A percentile compares a stretch with the other conserved stretches of the same genome.
Conservation (phyloP, 1,140 invertebrate genomes). For the Calephelis virginiensis region DNA sequence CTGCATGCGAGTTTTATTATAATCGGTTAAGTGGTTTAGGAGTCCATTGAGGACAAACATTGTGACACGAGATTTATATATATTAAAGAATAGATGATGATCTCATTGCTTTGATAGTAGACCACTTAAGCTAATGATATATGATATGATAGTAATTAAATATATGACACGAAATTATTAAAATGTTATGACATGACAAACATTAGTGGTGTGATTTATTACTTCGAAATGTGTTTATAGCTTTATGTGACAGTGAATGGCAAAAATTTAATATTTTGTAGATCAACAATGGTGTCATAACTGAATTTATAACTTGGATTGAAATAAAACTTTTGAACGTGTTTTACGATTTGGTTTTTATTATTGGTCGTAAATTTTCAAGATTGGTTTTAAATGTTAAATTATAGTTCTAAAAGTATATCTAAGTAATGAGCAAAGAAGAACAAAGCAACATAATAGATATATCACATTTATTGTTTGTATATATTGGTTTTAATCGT, state of each 20-base stretch:
- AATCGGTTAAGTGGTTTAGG: too few species aligned
- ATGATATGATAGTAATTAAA: background rate
- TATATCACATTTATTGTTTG: too few species aligned
- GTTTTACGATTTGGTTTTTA: background rate
- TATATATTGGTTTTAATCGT: too few species aligned
- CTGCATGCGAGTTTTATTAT: too few species aligned
- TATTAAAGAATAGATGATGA: too few species aligned
- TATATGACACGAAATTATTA: background rate
- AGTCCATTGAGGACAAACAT: too few species aligned
- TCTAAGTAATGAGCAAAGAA: too few species aligned
- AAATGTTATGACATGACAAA: background rate
- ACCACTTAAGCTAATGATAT: background rate
- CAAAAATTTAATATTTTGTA: slow-evolving; percentile 14
- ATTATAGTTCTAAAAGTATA: too few species aligned
- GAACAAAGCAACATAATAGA: too few species aligned
- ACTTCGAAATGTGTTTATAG: slow-evolving; percentile 9
- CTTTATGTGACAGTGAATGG: slow-evolving; percentile 1
- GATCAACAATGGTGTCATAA: slow-evolving; percentile 9
- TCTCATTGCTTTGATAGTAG: too few species aligned
- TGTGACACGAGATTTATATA: too few species aligned
- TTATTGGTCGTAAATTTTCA: slow-evolving; percentile 2
- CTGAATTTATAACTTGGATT: slow-evolving; percentile 1
- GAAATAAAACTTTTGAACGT: slow-evolving; percentile 12
- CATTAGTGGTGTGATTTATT: slow-evolving; percentile 9
- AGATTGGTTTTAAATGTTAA: too few species aligned